phyloP scores from a whole-genome alignment of 2,888 invertebrate species.

The Melitaea athalia region DNA sequence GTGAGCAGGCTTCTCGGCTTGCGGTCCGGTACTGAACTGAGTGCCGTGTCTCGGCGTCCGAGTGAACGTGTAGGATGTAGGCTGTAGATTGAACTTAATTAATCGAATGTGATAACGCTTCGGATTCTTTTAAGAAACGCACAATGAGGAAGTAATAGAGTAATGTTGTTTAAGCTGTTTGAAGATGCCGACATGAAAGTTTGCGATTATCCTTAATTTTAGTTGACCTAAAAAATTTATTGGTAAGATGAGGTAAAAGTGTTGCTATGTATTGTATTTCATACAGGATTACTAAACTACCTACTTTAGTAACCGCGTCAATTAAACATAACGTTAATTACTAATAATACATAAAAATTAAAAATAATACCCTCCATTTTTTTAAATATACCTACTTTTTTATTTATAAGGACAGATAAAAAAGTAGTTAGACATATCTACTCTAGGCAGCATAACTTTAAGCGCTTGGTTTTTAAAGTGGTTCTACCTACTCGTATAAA shows the following conservation, averaged over 20 bases:
- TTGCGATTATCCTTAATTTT: slow-evolving; percentile 33
- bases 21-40: slow-evolving; percentile 65
- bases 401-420: neutral
- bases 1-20: slow-evolving; percentile 74
- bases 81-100: slow-evolving; percentile 70
- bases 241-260: neutral
- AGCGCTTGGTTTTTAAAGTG: slow-evolving; percentile 23
- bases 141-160: slow-evolving; percentile 46
- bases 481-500: slow-evolving; percentile 13
- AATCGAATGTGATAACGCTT: slow-evolving; percentile 59
- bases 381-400: neutral
- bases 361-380: neutral
- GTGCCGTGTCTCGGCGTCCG: slow-evolving; percentile 38
- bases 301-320: no score
- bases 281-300: no score
- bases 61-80: slow-evolving; percentile 54
- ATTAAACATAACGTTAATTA: no score
- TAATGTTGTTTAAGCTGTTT: slow-evolving; percentile 23
- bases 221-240: slow-evolving; percentile 17
- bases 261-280: neutral
- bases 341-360: no score
- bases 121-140: slow-evolving; percentile 31
- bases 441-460: slow-evolving; percentile 12
- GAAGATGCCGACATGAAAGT: slow-evolving; percentile 30
- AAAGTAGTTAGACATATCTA: slow-evolving; percentile 1